These are phyloP conservation scores for Tenthredo livida DNA, from an alignment of 2,888 invertebrate genomes.

Conservation along the genomic window DNA sequence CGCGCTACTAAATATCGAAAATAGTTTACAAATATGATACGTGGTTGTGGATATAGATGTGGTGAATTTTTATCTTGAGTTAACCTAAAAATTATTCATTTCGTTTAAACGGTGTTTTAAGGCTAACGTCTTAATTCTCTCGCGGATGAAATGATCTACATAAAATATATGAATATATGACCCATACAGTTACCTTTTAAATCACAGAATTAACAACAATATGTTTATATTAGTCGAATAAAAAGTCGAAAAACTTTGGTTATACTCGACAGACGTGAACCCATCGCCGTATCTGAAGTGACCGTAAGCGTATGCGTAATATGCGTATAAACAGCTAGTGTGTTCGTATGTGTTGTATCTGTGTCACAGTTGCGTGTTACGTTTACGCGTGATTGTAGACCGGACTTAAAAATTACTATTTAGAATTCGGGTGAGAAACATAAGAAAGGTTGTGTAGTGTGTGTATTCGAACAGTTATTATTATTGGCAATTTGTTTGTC, in stretches of 20 bases:
- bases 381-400: neutral
- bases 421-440: neutral
- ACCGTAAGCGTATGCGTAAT: neutral
- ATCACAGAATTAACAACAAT: neutral
- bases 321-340: neutral
- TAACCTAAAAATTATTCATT: slow-evolving; percentile 18
- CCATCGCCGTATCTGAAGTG: neutral
- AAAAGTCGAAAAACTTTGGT: neutral
- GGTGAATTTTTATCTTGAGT: neutral
- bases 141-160: neutral
- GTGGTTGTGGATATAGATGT: neutral
- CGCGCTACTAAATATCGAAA: neutral
- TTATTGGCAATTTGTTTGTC: neutral
- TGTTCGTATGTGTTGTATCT: neutral
- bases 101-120: neutral
- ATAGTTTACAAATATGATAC: neutral
- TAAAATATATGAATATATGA: too few species aligned
- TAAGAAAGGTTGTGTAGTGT: neutral
- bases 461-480: neutral
- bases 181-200: neutral
- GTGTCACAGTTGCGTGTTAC: neutral
- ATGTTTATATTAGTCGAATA: neutral
- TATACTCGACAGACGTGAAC: neutral
- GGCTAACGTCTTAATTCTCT: neutral
- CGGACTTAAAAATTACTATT: neutral